Base-by-base conservation (phyloP, 2,888 invertebrate species). In the Suillia variegata region DNA sequence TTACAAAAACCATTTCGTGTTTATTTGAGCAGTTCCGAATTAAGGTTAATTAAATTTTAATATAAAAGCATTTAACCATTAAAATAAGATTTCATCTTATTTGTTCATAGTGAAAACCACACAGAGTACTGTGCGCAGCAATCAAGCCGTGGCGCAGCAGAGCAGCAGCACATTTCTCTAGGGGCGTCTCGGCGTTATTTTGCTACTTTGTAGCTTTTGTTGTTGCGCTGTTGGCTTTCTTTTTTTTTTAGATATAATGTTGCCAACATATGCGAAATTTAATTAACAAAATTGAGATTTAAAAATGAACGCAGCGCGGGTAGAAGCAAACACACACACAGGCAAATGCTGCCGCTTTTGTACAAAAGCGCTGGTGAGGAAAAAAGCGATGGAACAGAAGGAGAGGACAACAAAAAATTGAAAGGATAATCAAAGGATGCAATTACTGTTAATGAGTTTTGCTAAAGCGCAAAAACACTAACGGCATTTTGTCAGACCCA, bases 371-470 rank as follows among this genome's bases (percentile, higher is more conserved):
- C 34, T n/a, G 20, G 31, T 2, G 18, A 24, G 20, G 52, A 49
- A 56, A 22, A 22, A n/a, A n/a, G n/a, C n/a, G n/a, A n/a, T n/a
- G 34, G 42, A 21, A 56, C 2, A 18, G 50, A 50, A 22, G 20
- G 31, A 2, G 18, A 24, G 20, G 52, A 49, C 58, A 22, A 22
- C 21, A 54, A 55, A 56, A 45, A 47, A 42, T 22, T 34, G n/a
- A 20, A 48, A 54, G 31, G 62, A 54, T 59, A 62, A 63, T 65
- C 70, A 68, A 74, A 69, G 74, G 70, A 66, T 76, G 74, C 74
- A 76, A 74, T 74, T 74, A 74, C 66, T 73, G 74, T 70, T 74
- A 74, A 76, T 74, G 76, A 75, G 75, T 75, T 74, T 68, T 67
- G 73, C 73, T 66, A 75, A 66, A 68, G 73, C 65, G 55, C 15